Base-by-base conservation (phyloP, 2,888 invertebrate species). In the Lucinisca nassula region DNA sequence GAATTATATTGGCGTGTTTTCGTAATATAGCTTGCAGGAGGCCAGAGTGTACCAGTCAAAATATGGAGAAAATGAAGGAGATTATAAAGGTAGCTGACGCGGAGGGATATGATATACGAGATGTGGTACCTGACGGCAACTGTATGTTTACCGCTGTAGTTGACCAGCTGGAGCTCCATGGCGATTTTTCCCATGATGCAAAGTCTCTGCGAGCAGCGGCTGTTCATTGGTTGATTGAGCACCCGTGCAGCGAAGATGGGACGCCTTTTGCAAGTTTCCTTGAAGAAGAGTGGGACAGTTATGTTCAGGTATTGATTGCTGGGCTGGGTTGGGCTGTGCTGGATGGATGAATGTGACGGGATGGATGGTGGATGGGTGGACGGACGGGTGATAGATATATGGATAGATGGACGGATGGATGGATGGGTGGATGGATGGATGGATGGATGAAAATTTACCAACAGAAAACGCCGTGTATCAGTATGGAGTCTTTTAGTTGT, bases 81-180 rank as follows among this genome's bases (percentile, higher is more conserved):
- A 85, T 91, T 80, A 83, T 87, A 4, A 55, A 55, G 35, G 87
- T 82, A 21, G 91, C 91, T 21, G 73, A 81, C 6, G 38, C 79
- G 32, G 79, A 79, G 32, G 88, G 87, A 0, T 90, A 84, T 61
- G 85, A 88, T 27, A 84, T 91, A 12, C 84, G 79, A 4, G 91
- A 91, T 51, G 92, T 92, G 0, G 67, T 79, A 4, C 92, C 92
- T 1, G 92, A 92, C 49, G 91, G 92, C 10, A 92, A 92, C 79
- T 92, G 92, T 75, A 92, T 92, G 92, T 92, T 91, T 84, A 84
- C 92, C 32, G 92, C 92, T 6, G 80, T 91, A 12, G 84, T 90
- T 38, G 91, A 92, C 40, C 92, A 92, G 73, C 79, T 92, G 30
- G 67, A 84, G 30, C 55, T 90, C 27, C 73, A 85, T 12, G 81